Base-by-base conservation (phyloP, 1,140 invertebrate genomes). In the Papilio dardanus region DNA sequence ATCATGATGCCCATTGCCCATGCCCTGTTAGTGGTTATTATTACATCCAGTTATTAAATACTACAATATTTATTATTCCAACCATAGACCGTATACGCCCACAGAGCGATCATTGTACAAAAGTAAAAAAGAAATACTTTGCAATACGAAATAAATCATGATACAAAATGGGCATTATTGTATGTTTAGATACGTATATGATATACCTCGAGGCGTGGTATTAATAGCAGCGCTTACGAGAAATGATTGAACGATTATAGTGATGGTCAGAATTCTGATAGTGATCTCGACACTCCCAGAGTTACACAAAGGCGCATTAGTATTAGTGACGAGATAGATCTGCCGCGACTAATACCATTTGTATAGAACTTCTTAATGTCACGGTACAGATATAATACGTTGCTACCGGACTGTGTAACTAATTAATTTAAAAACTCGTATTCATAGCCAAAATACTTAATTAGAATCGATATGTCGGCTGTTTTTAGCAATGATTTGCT, bases 291-390 rank as follows among this genome's bases (percentile, higher is more conserved):
- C 80, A 82, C 80, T 80, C 79, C 79, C 79, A 75, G 81, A 78
- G 75, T 73, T 67, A 81, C 81, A 86, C 83, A 86, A 87, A 82
- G 83, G 76, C 30, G 74, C 82, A 84, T 87, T 86, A 88, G 83
- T 85, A 86, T 81, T 85, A 85, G 76, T 79, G 81, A 77, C 76
- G 78, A 71, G 79, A 83, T 82, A 82, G 77, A 83, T 84, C 82
- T 80, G 76, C 74, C 69, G 67, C 78, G 74, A 76, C 75, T 81
- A 76, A 82, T 76, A 62, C 62, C 71, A 76, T 76, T 83, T 77
- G 78, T 86, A 83, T 83, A 77, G 79, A 76, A 76, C 66, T 78
- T 65, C 78, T 79, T 86, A 85, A 79, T 77, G 78, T 78, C 79
- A 82, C 79, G 79, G 83, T 85, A 67, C 79, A 54, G 42, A 71